Conservation (phyloP, 2,888 invertebrate genomes). For the Calliopum simillimum region DNA sequence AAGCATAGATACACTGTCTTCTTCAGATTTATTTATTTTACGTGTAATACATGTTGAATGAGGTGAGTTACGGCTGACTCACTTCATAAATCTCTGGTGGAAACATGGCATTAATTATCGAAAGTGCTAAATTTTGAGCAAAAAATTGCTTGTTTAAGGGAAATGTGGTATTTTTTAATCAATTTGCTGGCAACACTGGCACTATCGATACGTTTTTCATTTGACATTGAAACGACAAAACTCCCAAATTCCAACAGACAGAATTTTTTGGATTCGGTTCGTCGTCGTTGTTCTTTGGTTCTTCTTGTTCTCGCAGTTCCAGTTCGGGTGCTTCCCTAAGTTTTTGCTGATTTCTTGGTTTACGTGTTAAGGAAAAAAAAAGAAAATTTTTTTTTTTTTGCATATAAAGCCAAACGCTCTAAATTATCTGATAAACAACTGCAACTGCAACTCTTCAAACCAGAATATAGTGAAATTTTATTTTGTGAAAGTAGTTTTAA, state of each 20-base stretch:
- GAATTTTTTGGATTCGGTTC: constrained; percentile 15
- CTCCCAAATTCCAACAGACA: background rate
- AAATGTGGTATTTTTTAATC: too few relatives aligned
- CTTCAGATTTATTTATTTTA: too few relatives aligned
- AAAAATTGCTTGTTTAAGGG: too few relatives aligned
- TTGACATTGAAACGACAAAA: constrained; percentile 63
- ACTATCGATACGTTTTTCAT: constrained; percentile 63
- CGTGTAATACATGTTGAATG: too few relatives aligned
- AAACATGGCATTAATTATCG: too few relatives aligned
- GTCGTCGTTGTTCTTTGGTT: constrained; percentile 13
- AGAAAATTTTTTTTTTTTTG: constrained; percentile 21
- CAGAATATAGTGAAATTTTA: too few relatives aligned
- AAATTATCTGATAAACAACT: constrained; percentile 31
- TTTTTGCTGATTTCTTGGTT: background rate
- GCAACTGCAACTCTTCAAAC: too few relatives aligned
- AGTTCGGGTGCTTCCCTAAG: background rate
- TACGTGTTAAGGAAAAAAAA: background rate
- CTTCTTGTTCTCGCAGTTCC: constrained; percentile 7
- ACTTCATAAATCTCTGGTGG: too few relatives aligned
- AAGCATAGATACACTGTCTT: too few relatives aligned
- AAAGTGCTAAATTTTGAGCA: too few relatives aligned
- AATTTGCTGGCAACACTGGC: background rate
- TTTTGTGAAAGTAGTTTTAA: too few relatives aligned
- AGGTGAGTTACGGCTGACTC: too few relatives aligned
- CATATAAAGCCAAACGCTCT: constrained; percentile 19